Percentiles rank a stretch among this genome's conserved stretches.
phyloP scores from a whole-genome alignment of 2,113 vertebrate species.

The Tenebrosternarchus preto region DNA sequence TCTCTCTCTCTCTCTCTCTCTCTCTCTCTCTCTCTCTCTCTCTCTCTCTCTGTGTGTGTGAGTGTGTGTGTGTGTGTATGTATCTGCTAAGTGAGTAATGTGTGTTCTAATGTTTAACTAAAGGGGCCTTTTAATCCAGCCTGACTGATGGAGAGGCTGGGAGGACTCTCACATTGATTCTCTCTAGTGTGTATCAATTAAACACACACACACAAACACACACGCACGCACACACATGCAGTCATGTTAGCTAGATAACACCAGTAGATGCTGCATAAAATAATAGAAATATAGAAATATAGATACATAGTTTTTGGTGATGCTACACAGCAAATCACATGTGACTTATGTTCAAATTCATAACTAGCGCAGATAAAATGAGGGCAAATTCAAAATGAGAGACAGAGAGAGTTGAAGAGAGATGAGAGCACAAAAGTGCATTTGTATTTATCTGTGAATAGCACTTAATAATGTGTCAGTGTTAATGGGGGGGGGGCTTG shows the following conservation, averaged over 20 bases:
- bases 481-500: not conserved
- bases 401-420: no score
- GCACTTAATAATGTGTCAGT: not conserved
- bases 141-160: conserved; percentile 27
- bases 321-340: not conserved
- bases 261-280: not conserved
- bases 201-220: not conserved
- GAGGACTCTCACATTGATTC: conserved; percentile 8
- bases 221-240: not conserved
- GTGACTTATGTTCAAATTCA: no score
- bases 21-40: conserved; percentile 25
- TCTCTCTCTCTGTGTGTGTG: conserved; percentile 4
- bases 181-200: conserved; percentile 25
- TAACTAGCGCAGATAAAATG: no score
- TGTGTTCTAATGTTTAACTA: conserved; percentile 36
- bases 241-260: not conserved
- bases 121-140: conserved; percentile 34
- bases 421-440: not conserved
- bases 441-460: not conserved
- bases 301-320: not conserved
- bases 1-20: not conserved
- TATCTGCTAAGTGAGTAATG: no score
- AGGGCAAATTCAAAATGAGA: no score
- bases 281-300: not conserved
- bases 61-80: no score